Base-by-base conservation (phyloP, 2,797 vertebrate genomes). In the Cossypha niveicapilla region DNA sequence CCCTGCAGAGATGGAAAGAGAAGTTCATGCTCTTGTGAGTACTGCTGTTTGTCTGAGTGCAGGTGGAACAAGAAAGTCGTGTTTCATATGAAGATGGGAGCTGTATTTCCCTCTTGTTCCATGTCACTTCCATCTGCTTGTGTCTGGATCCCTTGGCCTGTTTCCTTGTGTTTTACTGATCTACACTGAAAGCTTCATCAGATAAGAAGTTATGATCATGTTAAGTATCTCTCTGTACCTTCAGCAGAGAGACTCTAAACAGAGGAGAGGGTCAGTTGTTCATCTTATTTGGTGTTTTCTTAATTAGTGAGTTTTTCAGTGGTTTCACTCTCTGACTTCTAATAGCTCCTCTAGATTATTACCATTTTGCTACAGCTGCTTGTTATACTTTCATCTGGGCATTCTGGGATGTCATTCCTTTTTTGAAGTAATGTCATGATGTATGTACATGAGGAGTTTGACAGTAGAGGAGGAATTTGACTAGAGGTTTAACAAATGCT, bases 91-190 rank as follows among this genome's bases (percentile, higher is more conserved):
- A n/a, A 81, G 50, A 45, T 53, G 41, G 62, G 62, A 86, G 51
- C 47, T 62, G 10, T 32, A 25, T 91, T 88, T 91, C 37, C 18
- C 21, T 65, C 34, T 39, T 65, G 28, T 81, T 88, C 75, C 30
- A 13, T 56, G 70, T 90, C 61, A 50, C 60, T 93, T 90, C 90
- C 6, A 1, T 62, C 71, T 79, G 25, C 76, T 35, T 63, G 28
- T 9, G 1, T 57, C 57, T 80, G 65, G 13, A 77, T 80, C 34
- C n/a, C 32, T 80, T 67, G 68, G n/a, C 42, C 50, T 80, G 8
- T 71, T 88, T 88, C 53, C 50, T 68, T 86, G 45, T 77, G 48
- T 50, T 77, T 90, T 74, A 68, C 65, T 88, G 37, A 42, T 63
- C 51, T 42, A 24, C 28, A 3, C 39, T 10, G 37, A 80, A 80